Evolutionary conservation across 2,888 invertebrate species (phyloP).

Genomic region (Xanthia togata): DNA sequence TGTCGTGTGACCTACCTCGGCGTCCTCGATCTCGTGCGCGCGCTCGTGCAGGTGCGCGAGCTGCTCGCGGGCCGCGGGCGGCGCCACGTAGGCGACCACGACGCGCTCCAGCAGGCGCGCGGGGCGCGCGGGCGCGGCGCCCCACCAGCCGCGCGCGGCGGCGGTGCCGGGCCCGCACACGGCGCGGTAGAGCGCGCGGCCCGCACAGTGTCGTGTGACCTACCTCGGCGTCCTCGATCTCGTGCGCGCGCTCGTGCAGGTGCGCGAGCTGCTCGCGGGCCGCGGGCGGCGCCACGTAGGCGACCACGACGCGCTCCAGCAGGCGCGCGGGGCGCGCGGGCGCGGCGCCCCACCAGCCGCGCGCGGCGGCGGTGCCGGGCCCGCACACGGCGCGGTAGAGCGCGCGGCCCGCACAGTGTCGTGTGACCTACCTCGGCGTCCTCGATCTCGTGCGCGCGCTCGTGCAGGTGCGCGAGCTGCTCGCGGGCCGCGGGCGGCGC

Average conservation of each 20-base stretch:
- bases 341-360: too few species aligned
- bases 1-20: too few species aligned
- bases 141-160: too few species aligned
- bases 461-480: constrained; percentile 62
- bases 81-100: constrained; percentile 61
- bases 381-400: constrained; percentile 82
- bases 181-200: too few species aligned
- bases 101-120: constrained; percentile 85
- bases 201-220: too few species aligned
- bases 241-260: too few species aligned
- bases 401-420: constrained; percentile 91
- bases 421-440: constrained; percentile 75
- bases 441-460: constrained; percentile 56
- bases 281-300: constrained; percentile 63
- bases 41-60: constrained; percentile 1
- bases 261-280: constrained; percentile 50
- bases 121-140: too few species aligned
- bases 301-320: constrained; percentile 85
- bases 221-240: too few species aligned
- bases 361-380: too few species aligned
- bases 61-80: constrained; percentile 61
- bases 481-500: constrained; percentile 64
- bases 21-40: too few species aligned
- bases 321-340: constrained; percentile 33
- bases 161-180: too few species aligned